These are phyloP conservation scores for Candoia aspera DNA, from an alignment of 2,113 vertebrate genomes.

Conservation along the genomic window DNA sequence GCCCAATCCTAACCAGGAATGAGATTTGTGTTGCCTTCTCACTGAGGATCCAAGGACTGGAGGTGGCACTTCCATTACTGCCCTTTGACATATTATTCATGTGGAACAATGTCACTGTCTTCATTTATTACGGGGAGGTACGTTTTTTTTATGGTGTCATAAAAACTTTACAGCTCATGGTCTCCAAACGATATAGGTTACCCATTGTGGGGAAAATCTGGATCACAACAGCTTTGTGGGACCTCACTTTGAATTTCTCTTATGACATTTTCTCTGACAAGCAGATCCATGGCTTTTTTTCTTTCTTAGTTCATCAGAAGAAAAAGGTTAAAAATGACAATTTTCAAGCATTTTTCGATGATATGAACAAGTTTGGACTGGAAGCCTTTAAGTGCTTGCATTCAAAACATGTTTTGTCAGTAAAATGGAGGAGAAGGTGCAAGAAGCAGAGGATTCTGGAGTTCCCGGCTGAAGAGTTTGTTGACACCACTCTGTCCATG, in stretches of 20 bases:
- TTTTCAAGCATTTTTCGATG: neutral
- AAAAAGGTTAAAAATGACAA: neutral
- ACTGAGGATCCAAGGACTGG: neutral
- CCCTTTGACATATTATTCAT: neutral
- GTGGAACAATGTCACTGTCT: neutral
- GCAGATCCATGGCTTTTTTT: neutral
- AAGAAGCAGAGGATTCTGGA: neutral
- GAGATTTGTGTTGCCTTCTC: slow-evolving; percentile 13
- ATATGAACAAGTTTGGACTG: neutral
- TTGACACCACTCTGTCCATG: neutral
- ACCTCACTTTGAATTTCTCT: neutral
- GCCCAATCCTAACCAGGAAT: neutral
- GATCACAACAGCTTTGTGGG: neutral
- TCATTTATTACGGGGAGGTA: neutral
- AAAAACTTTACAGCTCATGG: neutral
- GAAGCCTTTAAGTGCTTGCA: neutral
- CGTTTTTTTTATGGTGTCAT: neutral
- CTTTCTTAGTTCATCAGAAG: neutral
- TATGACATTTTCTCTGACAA: neutral
- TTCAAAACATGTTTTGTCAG: neutral
- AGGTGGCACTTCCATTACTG: neutral
- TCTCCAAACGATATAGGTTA: neutral
- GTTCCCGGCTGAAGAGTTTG: neutral
- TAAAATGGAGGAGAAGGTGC: neutral
- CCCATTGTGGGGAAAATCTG: neutral